phyloP scores from a whole-genome alignment of 2,113 vertebrate species.

The Phasianus colchicus region DNA sequence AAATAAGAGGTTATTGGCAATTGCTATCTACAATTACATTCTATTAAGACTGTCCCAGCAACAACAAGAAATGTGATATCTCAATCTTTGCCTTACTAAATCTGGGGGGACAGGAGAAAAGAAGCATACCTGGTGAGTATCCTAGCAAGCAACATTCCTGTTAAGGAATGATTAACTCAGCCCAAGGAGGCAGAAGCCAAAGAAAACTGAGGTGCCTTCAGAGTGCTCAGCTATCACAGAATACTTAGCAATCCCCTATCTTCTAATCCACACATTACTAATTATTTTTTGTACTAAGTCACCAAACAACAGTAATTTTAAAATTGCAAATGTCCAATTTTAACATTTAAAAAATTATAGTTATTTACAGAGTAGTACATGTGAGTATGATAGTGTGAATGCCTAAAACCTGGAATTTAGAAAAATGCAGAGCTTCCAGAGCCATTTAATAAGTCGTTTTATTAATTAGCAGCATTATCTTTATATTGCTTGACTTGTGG shows the following conservation, averaged over 20 bases:
- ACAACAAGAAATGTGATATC: conserved; percentile 2
- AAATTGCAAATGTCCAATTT: not conserved
- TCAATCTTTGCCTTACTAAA: conserved; percentile 39
- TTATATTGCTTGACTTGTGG: not conserved
- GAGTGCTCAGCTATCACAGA: not conserved
- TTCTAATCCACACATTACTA: not conserved
- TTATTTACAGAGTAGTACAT: not conserved
- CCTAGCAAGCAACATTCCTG: not conserved
- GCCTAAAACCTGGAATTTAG: not conserved
- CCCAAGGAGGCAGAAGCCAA: not conserved
- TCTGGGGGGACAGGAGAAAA: conserved; percentile 42
- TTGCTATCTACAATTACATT: conserved; percentile 27
- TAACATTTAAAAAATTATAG: not conserved
- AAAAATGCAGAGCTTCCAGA: not conserved
- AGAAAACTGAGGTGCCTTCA: not conserved
- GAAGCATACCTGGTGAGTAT: not conserved
- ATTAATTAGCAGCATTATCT: not conserved
- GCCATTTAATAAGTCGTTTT: not conserved
- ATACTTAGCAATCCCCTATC: not conserved
- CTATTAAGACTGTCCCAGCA: conserved; percentile 54
- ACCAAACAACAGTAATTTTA: not conserved
- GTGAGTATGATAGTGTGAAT: not conserved
- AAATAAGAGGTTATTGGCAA: conserved; percentile 12
- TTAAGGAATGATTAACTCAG: conserved; percentile 13
- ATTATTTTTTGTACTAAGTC: not conserved